Percentiles rank a stretch among this genome's conserved stretches.
These are phyloP conservation scores for Paragorgia papillata DNA, from an alignment of 92 coral and sea anemone species.

Conservation along the genomic window DNA sequence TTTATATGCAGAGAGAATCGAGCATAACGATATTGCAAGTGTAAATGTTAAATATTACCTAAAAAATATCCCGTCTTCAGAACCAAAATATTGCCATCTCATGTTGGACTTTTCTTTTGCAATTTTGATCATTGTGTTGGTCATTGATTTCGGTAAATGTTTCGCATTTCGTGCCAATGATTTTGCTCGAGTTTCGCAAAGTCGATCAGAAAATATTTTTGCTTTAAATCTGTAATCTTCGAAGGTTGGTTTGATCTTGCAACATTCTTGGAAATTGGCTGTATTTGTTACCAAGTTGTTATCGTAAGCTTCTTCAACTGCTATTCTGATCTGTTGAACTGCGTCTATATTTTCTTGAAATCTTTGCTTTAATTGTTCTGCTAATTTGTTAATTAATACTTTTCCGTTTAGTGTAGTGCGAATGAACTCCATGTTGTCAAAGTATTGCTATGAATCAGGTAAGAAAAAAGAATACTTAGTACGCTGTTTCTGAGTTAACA, in stretches of 20 bases:
- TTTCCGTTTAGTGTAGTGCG: conserved; percentile 36
- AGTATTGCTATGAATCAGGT: conserved; percentile 26
- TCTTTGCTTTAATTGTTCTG: conserved; percentile 44
- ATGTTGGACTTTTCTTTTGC: conserved; percentile 40
- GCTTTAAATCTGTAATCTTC: conserved; percentile 50
- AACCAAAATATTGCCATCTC: conserved; percentile 92
- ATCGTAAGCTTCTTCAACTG: conserved; percentile 60
- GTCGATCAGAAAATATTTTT: conserved; percentile 23
- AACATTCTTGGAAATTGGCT: conserved; percentile 44
- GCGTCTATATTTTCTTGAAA: conserved; percentile 52
- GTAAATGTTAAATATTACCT: too few relatives aligned
- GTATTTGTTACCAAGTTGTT: not conserved
- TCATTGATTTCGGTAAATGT: conserved; percentile 29
- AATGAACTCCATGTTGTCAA: conserved; percentile 50
- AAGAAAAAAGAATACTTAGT: too few relatives aligned
- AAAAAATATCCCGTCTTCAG: conserved; percentile 69
- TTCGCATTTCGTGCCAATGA: conserved; percentile 34
- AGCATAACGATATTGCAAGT: too few relatives aligned
- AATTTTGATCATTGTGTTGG: conserved; percentile 52
- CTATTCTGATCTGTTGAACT: conserved; percentile 43
- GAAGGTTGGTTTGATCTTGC: conserved; percentile 28
- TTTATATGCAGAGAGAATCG: too few relatives aligned
- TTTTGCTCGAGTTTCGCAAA: conserved; percentile 51
- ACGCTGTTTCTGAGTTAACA: not conserved
- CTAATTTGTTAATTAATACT: conserved; percentile 11